These are phyloP conservation scores for Porites lutea DNA, from an alignment of 64 coral and sea anemone genomes.

Conservation along the genomic window DNA sequence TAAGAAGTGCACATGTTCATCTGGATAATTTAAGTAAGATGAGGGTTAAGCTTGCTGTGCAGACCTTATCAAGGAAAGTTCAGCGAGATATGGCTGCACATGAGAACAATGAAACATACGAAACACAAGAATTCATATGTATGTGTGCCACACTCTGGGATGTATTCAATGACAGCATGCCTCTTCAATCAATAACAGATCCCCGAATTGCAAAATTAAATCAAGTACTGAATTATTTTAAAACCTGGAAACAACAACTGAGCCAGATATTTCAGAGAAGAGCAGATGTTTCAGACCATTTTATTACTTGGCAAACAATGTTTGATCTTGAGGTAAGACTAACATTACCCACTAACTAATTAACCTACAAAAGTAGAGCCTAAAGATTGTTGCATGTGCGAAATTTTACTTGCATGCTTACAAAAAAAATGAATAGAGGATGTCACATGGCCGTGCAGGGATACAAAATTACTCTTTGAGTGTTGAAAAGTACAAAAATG, in stretches of 20 bases:
- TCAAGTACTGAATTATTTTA: constrained; percentile 38
- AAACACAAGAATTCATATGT: constrained; percentile 46
- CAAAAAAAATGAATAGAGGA: no score
- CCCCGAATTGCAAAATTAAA: constrained; percentile 22
- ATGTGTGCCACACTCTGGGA: constrained; percentile 55
- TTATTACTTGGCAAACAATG: constrained; percentile 65
- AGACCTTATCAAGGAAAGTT: constrained; percentile 55
- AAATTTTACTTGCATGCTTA: no score
- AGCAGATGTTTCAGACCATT: constrained; percentile 36
- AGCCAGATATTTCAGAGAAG: constrained; percentile 9
- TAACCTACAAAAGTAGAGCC: no score
- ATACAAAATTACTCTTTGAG: no score
- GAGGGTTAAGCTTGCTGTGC: constrained; percentile 67
- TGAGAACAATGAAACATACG: constrained; percentile 62
- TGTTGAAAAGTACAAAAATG: no score
- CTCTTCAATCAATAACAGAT: constrained; percentile 14
- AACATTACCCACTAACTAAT: no score
- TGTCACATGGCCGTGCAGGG: no score
- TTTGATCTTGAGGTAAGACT: constrained; percentile 63
- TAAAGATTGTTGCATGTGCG: no score
- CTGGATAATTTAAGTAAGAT: constrained; percentile 65
- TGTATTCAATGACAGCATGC: constrained; percentile 57
- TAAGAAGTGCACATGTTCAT: constrained; percentile 60
- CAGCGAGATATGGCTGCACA: constrained; percentile 45
- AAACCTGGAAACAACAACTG: constrained; percentile 37